A percentile compares a stretch with the other conserved stretches of the same genome.
phyloP scores from a whole-genome alignment of 2,888 invertebrate species.

The Machimus atricapillus region DNA sequence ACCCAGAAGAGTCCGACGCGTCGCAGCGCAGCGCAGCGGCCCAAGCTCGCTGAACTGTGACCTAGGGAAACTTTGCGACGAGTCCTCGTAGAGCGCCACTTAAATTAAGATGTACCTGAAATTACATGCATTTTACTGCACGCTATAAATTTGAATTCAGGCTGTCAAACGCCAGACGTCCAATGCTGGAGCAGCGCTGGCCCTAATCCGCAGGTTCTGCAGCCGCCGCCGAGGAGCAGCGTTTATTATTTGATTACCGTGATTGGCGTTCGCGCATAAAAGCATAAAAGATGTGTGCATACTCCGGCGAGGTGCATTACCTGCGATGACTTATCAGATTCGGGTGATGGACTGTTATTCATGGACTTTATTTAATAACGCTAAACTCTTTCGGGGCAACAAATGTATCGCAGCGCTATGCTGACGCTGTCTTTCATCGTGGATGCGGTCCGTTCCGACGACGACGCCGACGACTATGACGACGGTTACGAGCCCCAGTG shows the following conservation, averaged over 20 bases:
- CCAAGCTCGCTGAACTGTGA: conserved; percentile 17
- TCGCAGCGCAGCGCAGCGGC: background rate
- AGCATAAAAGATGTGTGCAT: background rate
- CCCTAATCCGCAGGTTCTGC: background rate
- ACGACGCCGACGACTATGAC: background rate
- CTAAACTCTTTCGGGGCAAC: conserved; percentile 12
- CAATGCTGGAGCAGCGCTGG: background rate
- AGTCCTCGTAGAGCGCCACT: conserved; percentile 9
- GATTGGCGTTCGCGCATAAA: conserved; percentile 26
- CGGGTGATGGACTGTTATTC: conserved; percentile 22
- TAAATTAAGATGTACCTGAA: conserved; percentile 28
- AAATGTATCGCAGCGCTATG: background rate
- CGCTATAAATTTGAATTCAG: conserved; percentile 21
- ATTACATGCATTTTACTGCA: conserved; percentile 28
- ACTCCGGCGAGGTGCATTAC: conserved; percentile 10
- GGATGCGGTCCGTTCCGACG: background rate
- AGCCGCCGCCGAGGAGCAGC: background rate
- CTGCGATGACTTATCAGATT: conserved; percentile 30
- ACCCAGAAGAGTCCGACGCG: background rate
- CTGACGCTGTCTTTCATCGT: conserved; percentile 16
- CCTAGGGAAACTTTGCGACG: background rate
- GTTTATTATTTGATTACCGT: conserved; percentile 34
- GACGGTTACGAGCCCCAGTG: background rate
- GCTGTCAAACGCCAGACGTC: conserved; percentile 6
- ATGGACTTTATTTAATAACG: conserved; percentile 21